A percentile compares a stretch with the other conserved stretches of the same genome.
phyloP scores from a whole-genome alignment of 2,797 vertebrate species.

The Chelon labrosus region DNA sequence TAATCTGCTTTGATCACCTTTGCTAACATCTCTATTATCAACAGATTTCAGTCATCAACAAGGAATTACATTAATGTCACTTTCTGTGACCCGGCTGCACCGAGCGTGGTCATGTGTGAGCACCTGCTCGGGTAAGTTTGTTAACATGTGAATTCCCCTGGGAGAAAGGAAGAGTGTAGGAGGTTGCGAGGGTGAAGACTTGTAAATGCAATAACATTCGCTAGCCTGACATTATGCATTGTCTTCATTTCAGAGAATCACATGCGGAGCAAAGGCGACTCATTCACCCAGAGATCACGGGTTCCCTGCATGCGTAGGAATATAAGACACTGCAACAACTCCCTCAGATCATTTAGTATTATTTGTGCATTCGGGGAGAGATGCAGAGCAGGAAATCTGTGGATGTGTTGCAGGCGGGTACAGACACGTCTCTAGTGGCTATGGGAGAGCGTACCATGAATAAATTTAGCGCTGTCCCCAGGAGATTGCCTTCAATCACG shows the following conservation, averaged over 20 bases:
- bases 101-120: slow-evolving; percentile 29
- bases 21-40: slow-evolving; percentile 89
- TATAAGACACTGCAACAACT: slow-evolving; percentile 69
- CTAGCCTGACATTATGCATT: slow-evolving; percentile 48
- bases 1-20: slow-evolving; percentile 89
- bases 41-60: slow-evolving; percentile 85
- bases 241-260: slow-evolving; percentile 57
- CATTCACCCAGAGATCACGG: slow-evolving; percentile 56
- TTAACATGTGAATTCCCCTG: slow-evolving; percentile 63
- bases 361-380: slow-evolving; percentile 81
- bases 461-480: slow-evolving; percentile 84
- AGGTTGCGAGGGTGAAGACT: slow-evolving; percentile 55
- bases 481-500: slow-evolving; percentile 88
- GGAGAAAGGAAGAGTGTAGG: slow-evolving; percentile 54
- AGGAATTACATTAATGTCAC: slow-evolving; percentile 85
- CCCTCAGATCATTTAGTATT: slow-evolving; percentile 80
- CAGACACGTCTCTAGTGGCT: slow-evolving; percentile 81
- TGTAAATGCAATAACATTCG: slow-evolving; percentile 68
- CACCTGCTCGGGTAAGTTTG: slow-evolving; percentile 17
- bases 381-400: slow-evolving; percentile 80
- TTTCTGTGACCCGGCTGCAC: slow-evolving; percentile 78
- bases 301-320: slow-evolving; percentile 55
- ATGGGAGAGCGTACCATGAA: slow-evolving; percentile 83
- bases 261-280: slow-evolving; percentile 28
- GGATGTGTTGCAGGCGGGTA: slow-evolving; percentile 72